Evolutionary conservation across 2,888 invertebrate genomes (phyloP).

Genomic region (Odontothrips loti): DNA sequence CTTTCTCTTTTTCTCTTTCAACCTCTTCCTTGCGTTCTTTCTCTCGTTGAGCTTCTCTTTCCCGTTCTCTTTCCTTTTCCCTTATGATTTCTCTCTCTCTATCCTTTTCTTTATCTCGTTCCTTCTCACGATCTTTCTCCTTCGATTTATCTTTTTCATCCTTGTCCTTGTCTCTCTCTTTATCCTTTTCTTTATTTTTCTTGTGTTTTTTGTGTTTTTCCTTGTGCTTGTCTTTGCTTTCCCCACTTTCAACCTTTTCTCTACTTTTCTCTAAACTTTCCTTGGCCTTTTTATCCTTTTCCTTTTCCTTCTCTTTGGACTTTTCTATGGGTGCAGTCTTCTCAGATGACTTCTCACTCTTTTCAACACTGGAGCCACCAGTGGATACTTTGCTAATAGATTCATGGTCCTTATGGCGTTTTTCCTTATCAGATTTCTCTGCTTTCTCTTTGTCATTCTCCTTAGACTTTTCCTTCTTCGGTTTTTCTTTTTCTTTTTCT

Average conservation of each 20-base stretch:
- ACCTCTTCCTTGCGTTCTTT: not conserved
- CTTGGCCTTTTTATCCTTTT: not conserved
- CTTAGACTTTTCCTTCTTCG: not conserved
- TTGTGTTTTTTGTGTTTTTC: not conserved
- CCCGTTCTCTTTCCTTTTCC: not conserved
- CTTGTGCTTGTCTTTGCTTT: slow-evolving; percentile 9
- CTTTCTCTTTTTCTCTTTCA: slow-evolving; percentile 1
- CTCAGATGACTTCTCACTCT: not conserved
- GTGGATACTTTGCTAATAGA: not conserved
- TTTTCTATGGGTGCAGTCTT: not conserved
- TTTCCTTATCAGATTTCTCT: not conserved
- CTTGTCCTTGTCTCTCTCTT: not conserved
- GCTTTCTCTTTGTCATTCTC: not conserved
- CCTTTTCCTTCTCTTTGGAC: not conserved
- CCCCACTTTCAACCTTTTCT: not conserved
- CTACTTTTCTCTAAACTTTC: not conserved
- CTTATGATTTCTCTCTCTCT: not conserved
- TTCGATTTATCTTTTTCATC: not conserved
- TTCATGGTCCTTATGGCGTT: slow-evolving; percentile 5
- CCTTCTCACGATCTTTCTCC: not conserved
- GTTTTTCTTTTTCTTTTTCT: slow-evolving; percentile 3
- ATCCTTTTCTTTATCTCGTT: not conserved
- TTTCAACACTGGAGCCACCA: not conserved
- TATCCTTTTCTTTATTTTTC: not conserved
- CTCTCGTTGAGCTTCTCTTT: not conserved